Base-by-base conservation (phyloP, 2,797 vertebrate genomes). In the Pseudomugil tenellus region DNA sequence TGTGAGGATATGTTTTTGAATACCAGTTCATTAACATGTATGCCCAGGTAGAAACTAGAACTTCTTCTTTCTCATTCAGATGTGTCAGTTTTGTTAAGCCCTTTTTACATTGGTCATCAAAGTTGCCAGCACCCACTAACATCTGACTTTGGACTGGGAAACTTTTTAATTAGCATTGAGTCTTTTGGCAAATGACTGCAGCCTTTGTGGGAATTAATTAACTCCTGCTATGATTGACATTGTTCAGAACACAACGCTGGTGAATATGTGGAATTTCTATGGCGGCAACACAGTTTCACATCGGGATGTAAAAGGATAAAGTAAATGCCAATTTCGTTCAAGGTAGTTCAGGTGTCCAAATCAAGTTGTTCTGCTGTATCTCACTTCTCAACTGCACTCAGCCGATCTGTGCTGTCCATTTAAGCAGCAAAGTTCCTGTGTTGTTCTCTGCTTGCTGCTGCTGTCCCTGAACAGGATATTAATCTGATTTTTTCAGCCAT, bases 1-100 rank as follows among this genome's bases (percentile, higher is more conserved):
- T 58, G 29, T 48, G 34, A 60, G 52, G 49, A 32, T 37, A 13
- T 34, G 14, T 48, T 21, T 58, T 53, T 61, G 25, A 6, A 31
- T 3, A 66, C 25, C 23, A n/a, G 48, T 62, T 67, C 11, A 53
- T 58, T 63, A 66, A 13, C 31, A 67, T 54, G 39, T 63, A 53
- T 48, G 55, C 6, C 17, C 35, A 52, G 55, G 35, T 26, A 46
- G 25, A 67, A 43, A 58, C 57, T 46, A 3, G 6, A 43, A 34
- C 41, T 37, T 69, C 6, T n/a, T 31, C 29, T 26, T 46, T 43
- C 32, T 21, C 26, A 55, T 32, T 32, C 6, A 39, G 9, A 37
- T 10, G 17, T 29, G 26, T 17, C 16, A 16, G 10, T 12, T 41
- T 6, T 6, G 25, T 28, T 26, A 2, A 28, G 49, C 49, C 49